These are phyloP conservation scores for Moxostoma hubbsi DNA, from an alignment of 2,797 vertebrate genomes.

Conservation along the genomic window DNA sequence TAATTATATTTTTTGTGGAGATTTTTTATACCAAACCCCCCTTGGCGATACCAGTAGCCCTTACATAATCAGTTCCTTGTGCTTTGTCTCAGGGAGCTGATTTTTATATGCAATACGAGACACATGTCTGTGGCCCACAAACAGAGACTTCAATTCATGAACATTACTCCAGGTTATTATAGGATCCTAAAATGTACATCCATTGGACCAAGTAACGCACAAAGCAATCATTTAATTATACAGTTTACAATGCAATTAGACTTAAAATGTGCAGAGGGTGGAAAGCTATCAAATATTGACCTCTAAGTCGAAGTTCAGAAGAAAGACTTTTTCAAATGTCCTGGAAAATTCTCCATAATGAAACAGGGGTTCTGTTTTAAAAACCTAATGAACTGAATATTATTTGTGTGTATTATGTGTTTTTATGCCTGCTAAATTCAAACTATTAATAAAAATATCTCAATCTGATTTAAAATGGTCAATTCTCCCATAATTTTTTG, in stretches of 20 bases:
- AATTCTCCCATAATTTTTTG: no score
- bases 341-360: background rate
- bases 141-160: slow-evolving; percentile 23
- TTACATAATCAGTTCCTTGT: background rate
- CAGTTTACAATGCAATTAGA: slow-evolving; percentile 11
- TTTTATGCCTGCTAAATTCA: no score
- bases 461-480: background rate
- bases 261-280: background rate
- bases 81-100: background rate
- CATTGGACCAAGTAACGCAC: background rate
- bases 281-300: slow-evolving; percentile 1
- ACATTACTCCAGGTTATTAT: slow-evolving; percentile 2
- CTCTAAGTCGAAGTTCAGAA: background rate
- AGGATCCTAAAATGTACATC: slow-evolving; percentile 18
- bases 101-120: background rate
- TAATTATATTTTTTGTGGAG: background rate
- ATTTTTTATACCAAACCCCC: background rate
- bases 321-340: background rate
- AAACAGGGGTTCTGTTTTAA: background rate
- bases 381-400: background rate
- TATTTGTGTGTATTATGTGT: no score
- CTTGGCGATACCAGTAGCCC: background rate
- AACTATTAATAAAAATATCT: no score
- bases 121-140: slow-evolving; percentile 2
- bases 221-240: slow-evolving; percentile 22